Conservation (phyloP, 2,113 vertebrate genomes). For the Canis aureus region DNA sequence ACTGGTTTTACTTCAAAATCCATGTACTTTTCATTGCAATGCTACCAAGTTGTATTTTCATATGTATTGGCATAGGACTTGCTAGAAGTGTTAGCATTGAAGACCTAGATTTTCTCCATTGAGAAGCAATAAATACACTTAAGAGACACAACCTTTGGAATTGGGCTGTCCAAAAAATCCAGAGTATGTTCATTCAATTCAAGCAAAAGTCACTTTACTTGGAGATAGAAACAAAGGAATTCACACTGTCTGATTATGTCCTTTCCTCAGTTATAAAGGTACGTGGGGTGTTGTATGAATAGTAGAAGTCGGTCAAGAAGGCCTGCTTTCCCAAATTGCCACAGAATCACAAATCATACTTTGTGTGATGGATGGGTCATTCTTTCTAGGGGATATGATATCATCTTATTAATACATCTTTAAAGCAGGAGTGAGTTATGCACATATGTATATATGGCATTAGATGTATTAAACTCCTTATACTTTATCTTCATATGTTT, state of each 20-base stretch:
- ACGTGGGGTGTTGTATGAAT: neutral
- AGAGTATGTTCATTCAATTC: neutral
- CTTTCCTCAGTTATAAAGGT: neutral
- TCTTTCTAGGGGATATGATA: neutral
- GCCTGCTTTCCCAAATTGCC: neutral
- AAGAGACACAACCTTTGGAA: neutral
- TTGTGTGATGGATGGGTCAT: neutral
- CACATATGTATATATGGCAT: neutral
- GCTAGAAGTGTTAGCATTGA: neutral
- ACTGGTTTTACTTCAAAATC: conserved; percentile 4
- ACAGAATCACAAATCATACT: neutral
- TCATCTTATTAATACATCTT: neutral
- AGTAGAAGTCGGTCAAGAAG: neutral
- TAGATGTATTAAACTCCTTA: conserved; percentile 22
- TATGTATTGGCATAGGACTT: neutral
- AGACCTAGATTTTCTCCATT: neutral
- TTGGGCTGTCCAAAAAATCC: neutral
- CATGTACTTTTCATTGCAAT: neutral
- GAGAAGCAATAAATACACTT: neutral
- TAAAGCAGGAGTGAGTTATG: neutral
- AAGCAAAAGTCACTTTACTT: neutral
- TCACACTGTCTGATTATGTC: neutral
- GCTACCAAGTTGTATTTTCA: neutral
- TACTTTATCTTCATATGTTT: conserved; percentile 19
- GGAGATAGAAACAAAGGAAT: neutral